Conservation (phyloP, 2,113 vertebrate species). For the Lepus americanus region DNA sequence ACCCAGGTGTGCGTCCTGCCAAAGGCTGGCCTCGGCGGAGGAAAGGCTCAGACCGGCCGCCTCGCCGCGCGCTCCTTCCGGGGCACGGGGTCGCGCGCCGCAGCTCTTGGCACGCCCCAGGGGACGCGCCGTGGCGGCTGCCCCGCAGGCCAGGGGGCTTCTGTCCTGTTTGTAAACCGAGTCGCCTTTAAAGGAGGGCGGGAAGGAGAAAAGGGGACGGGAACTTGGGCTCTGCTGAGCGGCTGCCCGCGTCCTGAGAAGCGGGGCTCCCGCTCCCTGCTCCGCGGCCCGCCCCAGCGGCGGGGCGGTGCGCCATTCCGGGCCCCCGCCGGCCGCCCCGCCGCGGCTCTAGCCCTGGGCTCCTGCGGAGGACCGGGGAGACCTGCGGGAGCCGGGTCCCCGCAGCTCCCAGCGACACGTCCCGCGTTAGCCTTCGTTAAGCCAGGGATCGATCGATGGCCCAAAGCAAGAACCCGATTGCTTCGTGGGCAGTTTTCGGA, state of each 20-base stretch:
- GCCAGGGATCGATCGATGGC: neutral
- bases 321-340: fast-evolving
- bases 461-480: neutral
- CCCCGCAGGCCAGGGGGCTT: fast-evolving
- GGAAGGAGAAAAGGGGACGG: neutral
- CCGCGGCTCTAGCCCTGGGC: neutral
- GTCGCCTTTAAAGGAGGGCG: neutral
- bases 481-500: neutral
- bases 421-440: neutral
- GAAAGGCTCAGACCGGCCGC: conserved; percentile 74
- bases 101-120: fast-evolving
- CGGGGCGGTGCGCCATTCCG: neutral
- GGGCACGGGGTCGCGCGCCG: neutral
- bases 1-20: conserved; percentile 86
- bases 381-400: fast-evolving
- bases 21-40: conserved; percentile 83
- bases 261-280: neutral
- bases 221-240: neutral
- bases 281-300: neutral
- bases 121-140: no score
- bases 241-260: neutral
- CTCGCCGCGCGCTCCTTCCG: neutral
- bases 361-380: fast-evolving
- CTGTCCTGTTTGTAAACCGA: neutral
- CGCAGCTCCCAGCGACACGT: no score